Base-by-base conservation (phyloP, 2,888 invertebrate species). In the Eupithecia tripunctaria region DNA sequence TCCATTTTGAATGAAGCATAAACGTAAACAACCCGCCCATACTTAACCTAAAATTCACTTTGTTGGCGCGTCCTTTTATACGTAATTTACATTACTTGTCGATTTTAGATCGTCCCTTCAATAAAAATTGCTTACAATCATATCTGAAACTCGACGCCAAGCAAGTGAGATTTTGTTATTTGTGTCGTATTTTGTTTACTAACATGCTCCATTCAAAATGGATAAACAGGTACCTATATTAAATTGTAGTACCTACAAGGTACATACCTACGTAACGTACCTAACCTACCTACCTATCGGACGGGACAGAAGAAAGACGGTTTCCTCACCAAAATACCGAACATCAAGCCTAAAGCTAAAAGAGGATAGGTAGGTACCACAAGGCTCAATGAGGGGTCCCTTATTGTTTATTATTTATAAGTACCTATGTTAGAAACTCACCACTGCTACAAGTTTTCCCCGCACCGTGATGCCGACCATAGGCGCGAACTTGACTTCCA, bases 391-490 rank as follows among this genome's bases (percentile, higher is more conserved):
- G 27, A 65, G 64, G 12, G 64, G 68, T 29, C 68, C 76, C 10
- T 0, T 21, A 25, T 14, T n/a, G 10, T 64, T 14, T 18, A 36
- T 36, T 10, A 0, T n/a, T 36, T 2, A 36, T 14, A 63, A 12
- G 12, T 32, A 8, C 12, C 15, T 29, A 2, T 7, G 14, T 64
- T 25, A 15, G 0, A 41, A 73, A 95, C 96, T 96, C 95, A 99
- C 99, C 96, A 97, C 96, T 71, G 99, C 99, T 74, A 96, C 96
- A 41, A 99, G 94, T 79, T 97, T 96, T 81, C 99, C 99, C 84
- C 97, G 96, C 64, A 99, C 97, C 38, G 98, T 98, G 86, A 99
- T 96, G 77, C 99, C 99, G 82, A 98, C 96, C 94, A 98, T 98
- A 3, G 99, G 98, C 7, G 97, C 97, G 90, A 99, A 98, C 81